Evolutionary conservation across 2,797 vertebrate genomes (phyloP).

Genomic region (Crypturellus tataupa): DNA sequence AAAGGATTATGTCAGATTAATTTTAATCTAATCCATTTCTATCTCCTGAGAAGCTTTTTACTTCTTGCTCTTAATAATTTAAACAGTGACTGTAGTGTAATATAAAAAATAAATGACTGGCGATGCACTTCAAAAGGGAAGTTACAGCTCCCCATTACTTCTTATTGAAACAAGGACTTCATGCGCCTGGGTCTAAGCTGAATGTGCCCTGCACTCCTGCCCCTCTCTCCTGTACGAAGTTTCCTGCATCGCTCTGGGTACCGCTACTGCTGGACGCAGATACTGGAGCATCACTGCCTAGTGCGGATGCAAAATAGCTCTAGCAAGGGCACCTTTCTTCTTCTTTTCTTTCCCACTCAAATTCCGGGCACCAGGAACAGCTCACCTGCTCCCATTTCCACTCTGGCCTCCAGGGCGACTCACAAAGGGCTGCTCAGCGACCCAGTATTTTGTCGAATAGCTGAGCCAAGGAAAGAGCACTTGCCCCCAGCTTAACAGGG

Average conservation of each 20-base stretch:
- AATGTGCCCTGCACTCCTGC: not conserved
- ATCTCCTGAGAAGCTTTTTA: constrained; percentile 54
- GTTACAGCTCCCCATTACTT: constrained; percentile 39
- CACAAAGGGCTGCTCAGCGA: not conserved
- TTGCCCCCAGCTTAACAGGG: not conserved
- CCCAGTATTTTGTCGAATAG: not conserved
- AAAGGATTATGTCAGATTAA: constrained; percentile 61
- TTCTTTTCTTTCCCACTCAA: not conserved
- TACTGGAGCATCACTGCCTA: not conserved
- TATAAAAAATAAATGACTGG: constrained; percentile 71
- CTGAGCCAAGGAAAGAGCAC: not conserved
- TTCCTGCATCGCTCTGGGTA: too few relatives aligned
- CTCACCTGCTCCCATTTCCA: not conserved
- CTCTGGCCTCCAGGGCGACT: not conserved
- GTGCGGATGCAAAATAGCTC: not conserved
- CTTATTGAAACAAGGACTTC: constrained; percentile 57
- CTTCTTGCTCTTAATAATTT: constrained; percentile 63
- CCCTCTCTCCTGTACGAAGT: too few relatives aligned
- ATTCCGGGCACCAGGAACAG: not conserved
- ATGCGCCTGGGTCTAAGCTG: not conserved
- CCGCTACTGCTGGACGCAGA: not conserved
- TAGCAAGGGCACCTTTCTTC: not conserved
- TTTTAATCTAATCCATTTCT: constrained; percentile 63
- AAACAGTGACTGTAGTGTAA: constrained; percentile 7
- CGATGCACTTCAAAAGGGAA: constrained; percentile 60